Base-by-base conservation (phyloP, 2,888 invertebrate species). In the Synergus gifuensis region DNA sequence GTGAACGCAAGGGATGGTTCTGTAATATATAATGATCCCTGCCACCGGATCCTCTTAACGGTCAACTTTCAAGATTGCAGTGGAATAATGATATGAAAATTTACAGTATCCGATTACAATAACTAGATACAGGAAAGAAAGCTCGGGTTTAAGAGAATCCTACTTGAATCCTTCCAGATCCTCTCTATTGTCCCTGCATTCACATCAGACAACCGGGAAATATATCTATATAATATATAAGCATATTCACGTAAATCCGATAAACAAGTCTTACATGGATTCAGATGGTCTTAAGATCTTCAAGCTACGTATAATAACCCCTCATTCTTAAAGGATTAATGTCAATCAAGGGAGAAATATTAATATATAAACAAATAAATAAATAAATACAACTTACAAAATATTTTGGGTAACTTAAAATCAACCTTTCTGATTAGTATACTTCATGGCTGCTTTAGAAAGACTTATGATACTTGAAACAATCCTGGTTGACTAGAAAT, bases 21-120 rank as follows among this genome's bases (percentile, higher is more conserved):
- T 67, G 46, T 46, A 46, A 67, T 49, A 1, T n/a, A 36, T 54
- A 54, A 73, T n/a, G 36, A 44, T 14, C 4, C 8, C 8, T 44
- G 14, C 46, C 44, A n/a, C 18, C 36, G n/a, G 54, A 73, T 73
- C 73, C 73, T 73, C 54, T 73, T 73, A 54, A 49, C 36, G 40
- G 73, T 73, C 28, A 16, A 54, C 73, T 11, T 16, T 9, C 49
- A 36, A 73, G 54, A 54, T 73, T 73, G n/a, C n/a, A 54, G 49
- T 9, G 73, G 49, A 73, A 73, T n/a, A 54, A 36, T 54, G 73
- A 73, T 73, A 73, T 18, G 73, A 73, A 73, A 49, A 54, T 54
- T 54, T 54, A 9, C 54, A n/a, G 28, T 28, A 69, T 69, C 46
- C n/a, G 73, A n/a, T 16, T 73, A 54, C 73, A 73, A 54, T 73